Conservation (phyloP, 2,888 invertebrate species). For the Synanthedon andrenaeformis region DNA sequence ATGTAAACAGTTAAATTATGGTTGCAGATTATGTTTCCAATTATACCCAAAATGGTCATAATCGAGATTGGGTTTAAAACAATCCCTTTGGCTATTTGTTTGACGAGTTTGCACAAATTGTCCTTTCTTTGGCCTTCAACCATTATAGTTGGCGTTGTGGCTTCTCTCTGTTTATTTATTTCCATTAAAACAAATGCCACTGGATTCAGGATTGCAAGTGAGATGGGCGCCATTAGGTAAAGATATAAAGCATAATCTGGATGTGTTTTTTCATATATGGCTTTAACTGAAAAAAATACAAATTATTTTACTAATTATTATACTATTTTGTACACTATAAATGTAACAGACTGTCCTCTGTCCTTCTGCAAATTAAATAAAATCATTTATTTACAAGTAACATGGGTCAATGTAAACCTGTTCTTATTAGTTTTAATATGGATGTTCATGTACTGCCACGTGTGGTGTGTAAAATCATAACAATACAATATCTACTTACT, state of each 20-base stretch:
- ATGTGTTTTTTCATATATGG: conserved; percentile 86
- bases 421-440: too few species aligned
- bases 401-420: too few species aligned
- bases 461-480: too few species aligned
- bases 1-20: conserved; percentile 82
- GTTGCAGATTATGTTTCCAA: conserved; percentile 84
- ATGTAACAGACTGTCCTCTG: too few species aligned
- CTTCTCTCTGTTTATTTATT: conserved; percentile 72
- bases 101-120: conserved; percentile 34
- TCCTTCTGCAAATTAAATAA: too few species aligned
- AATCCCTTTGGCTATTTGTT: conserved; percentile 76
- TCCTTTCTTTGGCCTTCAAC: conserved; percentile 20
- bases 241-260: conserved; percentile 92
- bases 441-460: too few species aligned
- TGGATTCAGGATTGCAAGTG: conserved; percentile 91
- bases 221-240: conserved; percentile 95
- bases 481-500: too few species aligned
- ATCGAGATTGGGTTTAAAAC: conserved; percentile 89
- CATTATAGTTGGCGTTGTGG: conserved; percentile 18
- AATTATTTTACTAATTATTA: too few species aligned
- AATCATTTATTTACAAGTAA: too few species aligned
- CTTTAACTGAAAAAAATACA: conserved; percentile 74
- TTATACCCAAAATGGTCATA: conserved; percentile 92
- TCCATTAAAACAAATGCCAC: conserved; percentile 92
- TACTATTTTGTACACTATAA: too few species aligned